A percentile compares a stretch with the other conserved stretches of the same genome.
phyloP scores from a whole-genome alignment of 2,113 vertebrate genomes.

The Apteryx owenii region DNA sequence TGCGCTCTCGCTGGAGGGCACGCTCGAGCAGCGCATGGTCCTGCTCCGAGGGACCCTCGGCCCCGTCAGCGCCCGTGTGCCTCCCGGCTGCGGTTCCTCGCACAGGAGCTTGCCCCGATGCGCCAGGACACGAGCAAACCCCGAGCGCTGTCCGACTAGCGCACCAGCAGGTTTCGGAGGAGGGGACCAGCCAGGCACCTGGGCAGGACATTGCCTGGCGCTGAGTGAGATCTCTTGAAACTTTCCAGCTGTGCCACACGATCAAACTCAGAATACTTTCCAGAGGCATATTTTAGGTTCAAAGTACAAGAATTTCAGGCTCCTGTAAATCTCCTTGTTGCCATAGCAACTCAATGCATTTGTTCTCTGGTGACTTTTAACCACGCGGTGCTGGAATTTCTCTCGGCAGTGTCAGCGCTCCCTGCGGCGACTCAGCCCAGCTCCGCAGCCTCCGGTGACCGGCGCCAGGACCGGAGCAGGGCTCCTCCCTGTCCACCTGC shows the following conservation, averaged over 20 bases:
- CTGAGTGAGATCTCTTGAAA: fast-evolving
- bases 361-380: not conserved
- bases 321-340: not conserved
- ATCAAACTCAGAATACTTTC: fast-evolving
- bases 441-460: not conserved
- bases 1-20: not conserved
- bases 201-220: fast-evolving
- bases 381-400: not conserved
- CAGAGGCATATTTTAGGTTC: not conserved
- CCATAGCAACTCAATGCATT: not conserved
- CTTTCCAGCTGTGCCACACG: fast-evolving
- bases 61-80: fast-evolving
- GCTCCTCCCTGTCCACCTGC: no score
- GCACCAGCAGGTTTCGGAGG: not conserved
- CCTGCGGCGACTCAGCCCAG: fast-evolving
- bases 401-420: fast-evolving
- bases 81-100: not conserved
- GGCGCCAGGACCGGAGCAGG: not conserved
- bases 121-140: fast-evolving
- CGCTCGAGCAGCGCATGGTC: fast-evolving
- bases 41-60: not conserved
- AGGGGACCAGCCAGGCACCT: fast-evolving
- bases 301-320: not conserved
- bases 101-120: not conserved
- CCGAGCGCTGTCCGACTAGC: fast-evolving